Base-by-base conservation (phyloP, 2,113 vertebrate genomes). In the Tachysurus vachellii region DNA sequence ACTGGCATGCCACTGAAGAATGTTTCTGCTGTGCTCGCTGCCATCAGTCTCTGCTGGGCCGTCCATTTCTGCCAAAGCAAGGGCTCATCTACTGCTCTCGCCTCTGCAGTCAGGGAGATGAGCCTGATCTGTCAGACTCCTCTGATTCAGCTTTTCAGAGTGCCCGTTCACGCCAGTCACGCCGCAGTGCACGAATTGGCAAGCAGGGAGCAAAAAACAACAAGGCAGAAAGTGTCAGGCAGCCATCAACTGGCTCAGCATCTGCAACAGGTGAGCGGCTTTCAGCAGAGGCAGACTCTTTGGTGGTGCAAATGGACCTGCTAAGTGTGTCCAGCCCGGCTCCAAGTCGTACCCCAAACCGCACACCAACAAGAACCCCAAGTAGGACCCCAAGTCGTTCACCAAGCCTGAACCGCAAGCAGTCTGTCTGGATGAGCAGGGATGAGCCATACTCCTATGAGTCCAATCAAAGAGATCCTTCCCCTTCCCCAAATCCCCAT, bases 31-130 rank as follows among this genome's bases (percentile, higher is more conserved):
- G 98, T 0, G 97, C 97, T 0, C 97, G 96, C 88, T 99, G 98
- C 93, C 99, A 97, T 93, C 98, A 98, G 47, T 99, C 98, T 0
- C 96, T 99, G 56, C 95, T 99, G 84, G 98, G 98, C 4, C 96
- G 97, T 13, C 98, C 98, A 0, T 99, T 99, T 92, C 95, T 99
- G 86, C 98, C 98, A 5, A 98, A 99, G 92, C 97, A 99, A 92
- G 98, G 98, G 8, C 97, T 99, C 94, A 99, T 99, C 90, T 99
- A 98, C 94, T 99, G 98, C 91, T 99, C 98, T 0, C 95, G 97
- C 53, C 97, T 98, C 64, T 99, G 98, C 94, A 99, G 98, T 13
- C 94, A 96, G 0, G 97, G 97, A 0, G 98, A 99, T n/a, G 98
- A 99, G 89, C 97, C 98, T 86, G 97, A 98, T 0, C 97, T 97